These are phyloP conservation scores for Podilymbus podiceps DNA, from an alignment of 2,113 vertebrate genomes.

Conservation along the genomic window DNA sequence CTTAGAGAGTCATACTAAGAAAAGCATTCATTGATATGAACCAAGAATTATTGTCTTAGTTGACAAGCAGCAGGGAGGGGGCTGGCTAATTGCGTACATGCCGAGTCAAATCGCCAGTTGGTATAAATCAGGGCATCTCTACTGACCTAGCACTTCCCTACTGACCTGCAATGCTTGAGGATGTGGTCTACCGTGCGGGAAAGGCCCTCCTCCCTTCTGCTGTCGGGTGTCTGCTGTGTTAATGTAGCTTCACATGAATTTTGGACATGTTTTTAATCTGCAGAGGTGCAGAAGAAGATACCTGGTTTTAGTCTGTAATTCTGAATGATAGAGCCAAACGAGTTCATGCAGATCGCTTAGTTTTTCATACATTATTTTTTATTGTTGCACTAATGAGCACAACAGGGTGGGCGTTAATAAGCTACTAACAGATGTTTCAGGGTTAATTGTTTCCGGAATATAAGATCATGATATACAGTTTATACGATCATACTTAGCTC, in stretches of 20 bases:
- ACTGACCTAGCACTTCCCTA: not conserved
- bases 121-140: not conserved
- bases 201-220: not conserved
- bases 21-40: not conserved
- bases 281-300: not conserved
- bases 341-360: not conserved
- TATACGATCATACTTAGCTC: not conserved
- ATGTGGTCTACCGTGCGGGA: not conserved
- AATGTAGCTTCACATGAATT: not conserved
- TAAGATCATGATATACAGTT: not conserved
- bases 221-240: fast-evolving
- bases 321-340: not conserved
- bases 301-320: fast-evolving
- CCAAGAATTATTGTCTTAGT: not conserved
- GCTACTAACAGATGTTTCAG: not conserved
- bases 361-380: not conserved
- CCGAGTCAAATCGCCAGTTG: not conserved
- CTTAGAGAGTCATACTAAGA: not conserved
- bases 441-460: not conserved
- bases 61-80: not conserved
- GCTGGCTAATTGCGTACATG: not conserved
- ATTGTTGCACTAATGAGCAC: not conserved
- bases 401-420: not conserved
- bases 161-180: not conserved
- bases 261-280: not conserved